phyloP scores from a whole-genome alignment of 1,140 invertebrate species.

The Nebria ingens region DNA sequence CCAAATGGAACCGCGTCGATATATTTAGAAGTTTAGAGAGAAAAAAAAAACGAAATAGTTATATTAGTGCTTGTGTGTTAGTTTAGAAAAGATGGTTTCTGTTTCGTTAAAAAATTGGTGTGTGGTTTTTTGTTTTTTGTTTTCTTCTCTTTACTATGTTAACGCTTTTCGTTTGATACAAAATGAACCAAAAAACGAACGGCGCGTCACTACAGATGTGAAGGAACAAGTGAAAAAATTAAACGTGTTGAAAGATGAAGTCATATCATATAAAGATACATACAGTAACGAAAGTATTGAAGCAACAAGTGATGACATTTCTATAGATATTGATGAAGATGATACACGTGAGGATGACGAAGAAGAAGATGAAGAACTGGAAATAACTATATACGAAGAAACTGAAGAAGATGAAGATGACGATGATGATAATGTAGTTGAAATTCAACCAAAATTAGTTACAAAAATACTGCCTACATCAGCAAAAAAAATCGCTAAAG shows the following conservation, averaged over 20 bases:
- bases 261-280: too few species aligned
- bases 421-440: too few species aligned
- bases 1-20: not conserved
- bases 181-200: not conserved
- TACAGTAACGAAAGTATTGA: too few species aligned
- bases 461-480: too few species aligned
- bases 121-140: not conserved
- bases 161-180: not conserved
- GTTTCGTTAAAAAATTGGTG: not conserved
- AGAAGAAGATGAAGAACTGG: too few species aligned
- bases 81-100: not conserved
- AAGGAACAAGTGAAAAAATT: not conserved
- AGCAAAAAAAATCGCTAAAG: too few species aligned
- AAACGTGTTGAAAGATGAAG: too few species aligned
- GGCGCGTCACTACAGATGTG: not conserved
- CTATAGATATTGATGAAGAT: not conserved
- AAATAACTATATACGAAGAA: too few species aligned
- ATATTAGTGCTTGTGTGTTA: not conserved
- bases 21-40: not conserved
- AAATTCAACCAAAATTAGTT: too few species aligned
- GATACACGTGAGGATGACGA: too few species aligned
- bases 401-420: too few species aligned
- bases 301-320: too few species aligned
- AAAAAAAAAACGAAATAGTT: not conserved
- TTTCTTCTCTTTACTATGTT: not conserved